Conservation (phyloP, 2,113 vertebrate genomes). For the Vanacampus margaritifer region DNA sequence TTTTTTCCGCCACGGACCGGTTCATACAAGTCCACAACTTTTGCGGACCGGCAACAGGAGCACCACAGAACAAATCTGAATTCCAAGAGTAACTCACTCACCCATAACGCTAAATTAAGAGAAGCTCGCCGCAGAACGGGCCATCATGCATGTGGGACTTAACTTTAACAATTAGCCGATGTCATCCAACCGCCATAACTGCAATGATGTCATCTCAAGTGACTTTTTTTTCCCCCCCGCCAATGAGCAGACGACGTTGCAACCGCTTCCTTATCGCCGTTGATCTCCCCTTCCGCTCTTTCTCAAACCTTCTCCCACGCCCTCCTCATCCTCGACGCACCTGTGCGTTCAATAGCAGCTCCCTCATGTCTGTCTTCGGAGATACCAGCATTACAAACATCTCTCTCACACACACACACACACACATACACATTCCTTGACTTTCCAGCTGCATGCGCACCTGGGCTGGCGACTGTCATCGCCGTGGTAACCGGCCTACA, state of each 20-base stretch:
- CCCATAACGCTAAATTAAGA: too few relatives aligned
- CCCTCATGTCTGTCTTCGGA: constrained; percentile 14
- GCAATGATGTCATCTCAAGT: constrained; percentile 38
- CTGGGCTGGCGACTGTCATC: constrained; percentile 69
- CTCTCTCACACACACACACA: constrained; percentile 15
- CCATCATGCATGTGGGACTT: too few relatives aligned
- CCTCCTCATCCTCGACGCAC: constrained; percentile 52
- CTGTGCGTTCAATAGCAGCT: constrained; percentile 51
- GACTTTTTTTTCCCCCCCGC: constrained; percentile 5
- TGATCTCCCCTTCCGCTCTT: constrained; percentile 8
- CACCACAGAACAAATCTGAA: too few relatives aligned
- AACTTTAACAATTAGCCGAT: constrained; percentile 38
- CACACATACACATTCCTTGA: constrained; percentile 50
- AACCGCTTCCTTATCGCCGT: not conserved
- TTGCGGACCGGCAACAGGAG: too few relatives aligned
- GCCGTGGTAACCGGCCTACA: constrained; percentile 61
- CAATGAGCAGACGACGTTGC: constrained; percentile 10
- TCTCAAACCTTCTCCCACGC: constrained; percentile 47
- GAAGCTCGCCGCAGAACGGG: too few relatives aligned
- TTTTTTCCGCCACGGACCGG: too few relatives aligned
- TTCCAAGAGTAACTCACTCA: too few relatives aligned
- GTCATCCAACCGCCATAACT: constrained; percentile 28
- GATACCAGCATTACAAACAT: constrained; percentile 7
- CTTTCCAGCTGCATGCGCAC: constrained; percentile 63
- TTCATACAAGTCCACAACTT: too few relatives aligned